Evolutionary conservation across 2,113 vertebrate species (phyloP).

Genomic region (Verasper variegatus): DNA sequence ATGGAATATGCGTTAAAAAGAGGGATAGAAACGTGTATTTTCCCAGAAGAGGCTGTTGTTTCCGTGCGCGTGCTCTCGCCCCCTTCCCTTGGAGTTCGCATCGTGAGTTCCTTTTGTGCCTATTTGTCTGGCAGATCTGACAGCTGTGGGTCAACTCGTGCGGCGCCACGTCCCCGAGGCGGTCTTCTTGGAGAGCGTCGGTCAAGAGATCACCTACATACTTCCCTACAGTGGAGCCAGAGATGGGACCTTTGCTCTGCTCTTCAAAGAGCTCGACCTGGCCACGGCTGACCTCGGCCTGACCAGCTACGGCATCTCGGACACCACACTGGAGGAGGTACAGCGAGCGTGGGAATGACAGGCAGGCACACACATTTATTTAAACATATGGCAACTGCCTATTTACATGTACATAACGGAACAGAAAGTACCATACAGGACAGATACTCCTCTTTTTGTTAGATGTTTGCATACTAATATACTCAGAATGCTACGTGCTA

Average conservation of each 20-base stretch:
- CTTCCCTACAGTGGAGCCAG: slow-evolving; percentile 92
- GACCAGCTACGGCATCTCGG: slow-evolving; percentile 96
- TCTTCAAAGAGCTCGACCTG: slow-evolving; percentile 93
- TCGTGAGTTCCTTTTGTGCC: slow-evolving; percentile 1
- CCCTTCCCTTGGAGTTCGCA: neutral
- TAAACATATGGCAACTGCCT: neutral
- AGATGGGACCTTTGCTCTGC: slow-evolving; percentile 91
- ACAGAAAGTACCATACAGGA: too few relatives aligned
- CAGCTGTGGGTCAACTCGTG: slow-evolving; percentile 71
- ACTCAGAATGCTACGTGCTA: too few relatives aligned
- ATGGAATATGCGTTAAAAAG: neutral
- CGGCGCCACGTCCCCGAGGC: slow-evolving; percentile 87
- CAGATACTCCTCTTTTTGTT: too few relatives aligned
- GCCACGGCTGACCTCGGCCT: slow-evolving; percentile 88
- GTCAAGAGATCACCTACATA: slow-evolving; percentile 94
- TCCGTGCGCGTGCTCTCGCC: too few relatives aligned
- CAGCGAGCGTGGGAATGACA: slow-evolving; percentile 20
- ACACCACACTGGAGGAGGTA: slow-evolving; percentile 97
- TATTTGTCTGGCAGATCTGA: slow-evolving; percentile 54
- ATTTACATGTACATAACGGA: too few relatives aligned
- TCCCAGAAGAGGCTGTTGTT: neutral
- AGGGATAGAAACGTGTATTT: neutral
- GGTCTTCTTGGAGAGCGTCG: slow-evolving; percentile 92
- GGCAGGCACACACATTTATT: neutral
- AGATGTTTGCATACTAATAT: too few relatives aligned